phyloP scores from a whole-genome alignment of 2,888 invertebrate species.

The Drosophila engyochracea region DNA sequence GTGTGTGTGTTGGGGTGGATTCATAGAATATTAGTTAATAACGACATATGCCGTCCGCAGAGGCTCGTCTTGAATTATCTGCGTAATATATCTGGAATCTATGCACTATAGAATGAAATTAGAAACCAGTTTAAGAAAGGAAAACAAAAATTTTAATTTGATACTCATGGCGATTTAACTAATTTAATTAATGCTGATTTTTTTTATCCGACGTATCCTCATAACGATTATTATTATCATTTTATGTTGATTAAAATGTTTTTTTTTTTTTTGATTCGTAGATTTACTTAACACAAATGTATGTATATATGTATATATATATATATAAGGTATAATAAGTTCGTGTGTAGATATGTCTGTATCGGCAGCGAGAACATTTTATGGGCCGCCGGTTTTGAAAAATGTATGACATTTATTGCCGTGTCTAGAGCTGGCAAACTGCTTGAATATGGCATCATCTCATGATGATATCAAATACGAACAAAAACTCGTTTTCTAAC shows the following conservation, averaged over 20 bases:
- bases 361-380: constrained; percentile 44
- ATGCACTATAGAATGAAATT: constrained; percentile 9
- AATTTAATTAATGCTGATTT: constrained; percentile 71
- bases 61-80: constrained; percentile 44
- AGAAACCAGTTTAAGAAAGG: constrained; percentile 34
- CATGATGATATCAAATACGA: constrained; percentile 24
- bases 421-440: constrained; percentile 27
- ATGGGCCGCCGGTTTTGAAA: constrained; percentile 47
- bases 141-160: constrained; percentile 59
- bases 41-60: constrained; percentile 7
- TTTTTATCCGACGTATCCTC: constrained; percentile 25
- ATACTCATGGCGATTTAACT: constrained; percentile 73
- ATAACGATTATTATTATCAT: constrained; percentile 68
- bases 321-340: neutral
- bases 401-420: constrained; percentile 49
- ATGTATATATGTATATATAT: neutral
- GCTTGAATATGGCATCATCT: constrained; percentile 47
- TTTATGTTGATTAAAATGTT: constrained; percentile 45
- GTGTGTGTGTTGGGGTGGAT: neutral
- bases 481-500: constrained; percentile 61
- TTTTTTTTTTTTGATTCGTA: constrained; percentile 12
- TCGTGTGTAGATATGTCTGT: constrained; percentile 1
- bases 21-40: neutral
- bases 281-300: constrained; percentile 12
- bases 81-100: constrained; percentile 21